Evolutionary conservation across 2,113 vertebrate species (phyloP).

Genomic region (Caretta caretta): DNA sequence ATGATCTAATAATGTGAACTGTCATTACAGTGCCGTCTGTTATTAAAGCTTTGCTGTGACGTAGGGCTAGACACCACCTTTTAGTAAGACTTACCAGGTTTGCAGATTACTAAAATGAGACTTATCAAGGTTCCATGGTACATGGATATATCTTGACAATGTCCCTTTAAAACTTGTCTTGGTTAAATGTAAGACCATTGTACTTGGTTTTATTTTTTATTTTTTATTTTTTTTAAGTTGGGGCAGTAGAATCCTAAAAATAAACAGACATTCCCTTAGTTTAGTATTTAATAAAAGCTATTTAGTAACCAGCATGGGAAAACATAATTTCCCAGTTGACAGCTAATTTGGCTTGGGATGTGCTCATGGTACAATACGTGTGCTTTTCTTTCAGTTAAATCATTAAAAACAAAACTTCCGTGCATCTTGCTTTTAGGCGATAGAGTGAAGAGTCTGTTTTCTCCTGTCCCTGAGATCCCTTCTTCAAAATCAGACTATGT

Average conservation of each 20-base stretch:
- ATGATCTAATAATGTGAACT: not conserved
- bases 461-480: constrained; percentile 35
- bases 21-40: not conserved
- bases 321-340: constrained; percentile 8
- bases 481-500: not conserved
- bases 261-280: not conserved
- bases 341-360: constrained; percentile 35
- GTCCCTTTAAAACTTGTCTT: not conserved
- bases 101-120: not conserved
- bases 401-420: constrained; percentile 46
- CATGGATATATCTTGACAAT: not conserved
- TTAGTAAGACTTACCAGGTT: not conserved
- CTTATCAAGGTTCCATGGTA: not conserved
- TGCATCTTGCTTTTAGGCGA: constrained; percentile 15
- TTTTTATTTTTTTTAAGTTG: not conserved
- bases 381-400: constrained; percentile 42
- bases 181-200: not conserved
- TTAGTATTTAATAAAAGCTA: not conserved
- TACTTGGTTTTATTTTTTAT: not conserved
- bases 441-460: constrained; percentile 58
- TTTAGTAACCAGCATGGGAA: not conserved
- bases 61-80: not conserved
- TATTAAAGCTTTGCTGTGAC: not conserved
- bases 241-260: not conserved
- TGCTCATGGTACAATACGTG: constrained; percentile 19